Evolutionary conservation across 2,113 vertebrate species (phyloP).

Genomic region (Pavo muticus): DNA sequence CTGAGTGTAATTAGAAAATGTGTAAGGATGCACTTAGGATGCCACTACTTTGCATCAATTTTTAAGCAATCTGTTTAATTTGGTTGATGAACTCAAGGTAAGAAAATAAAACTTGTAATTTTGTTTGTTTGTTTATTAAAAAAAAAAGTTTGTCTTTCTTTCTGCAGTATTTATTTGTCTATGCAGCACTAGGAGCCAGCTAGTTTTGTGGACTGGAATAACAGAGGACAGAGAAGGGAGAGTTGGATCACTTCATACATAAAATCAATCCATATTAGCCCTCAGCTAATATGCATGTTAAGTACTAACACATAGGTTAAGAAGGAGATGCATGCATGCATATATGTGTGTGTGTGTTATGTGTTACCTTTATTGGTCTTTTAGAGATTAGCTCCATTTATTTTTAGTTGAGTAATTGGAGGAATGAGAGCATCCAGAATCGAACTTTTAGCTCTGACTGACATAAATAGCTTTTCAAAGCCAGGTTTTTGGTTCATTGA

Average conservation of each 20-base stretch:
- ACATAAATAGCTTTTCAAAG: not conserved
- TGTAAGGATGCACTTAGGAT: not conserved
- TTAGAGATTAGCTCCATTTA: not conserved
- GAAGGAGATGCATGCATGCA: not conserved
- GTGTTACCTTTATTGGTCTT: not conserved
- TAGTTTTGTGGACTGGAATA: not conserved
- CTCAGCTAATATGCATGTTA: not conserved
- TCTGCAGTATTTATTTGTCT: not conserved
- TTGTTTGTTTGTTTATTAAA: not conserved
- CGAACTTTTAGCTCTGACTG: not conserved
- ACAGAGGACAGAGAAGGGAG: not conserved
- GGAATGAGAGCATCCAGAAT: not conserved
- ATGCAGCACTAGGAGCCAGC: not conserved
- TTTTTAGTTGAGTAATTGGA: not conserved
- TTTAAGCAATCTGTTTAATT: not conserved
- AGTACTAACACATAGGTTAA: not conserved
- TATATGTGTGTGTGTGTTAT: rapidly evolving
- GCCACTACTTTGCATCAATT: not conserved
- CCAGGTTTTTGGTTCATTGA: not conserved
- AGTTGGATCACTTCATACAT: not conserved
- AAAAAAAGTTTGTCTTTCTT: not conserved
- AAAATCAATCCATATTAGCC: not conserved
- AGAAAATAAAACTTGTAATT: not conserved
- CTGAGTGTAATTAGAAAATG: not conserved
- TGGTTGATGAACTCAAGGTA: not conserved